Percentiles rank a stretch among this genome's conserved stretches.
phyloP scores from a whole-genome alignment of 2,888 invertebrate species.

The Pterostichus madidus region DNA sequence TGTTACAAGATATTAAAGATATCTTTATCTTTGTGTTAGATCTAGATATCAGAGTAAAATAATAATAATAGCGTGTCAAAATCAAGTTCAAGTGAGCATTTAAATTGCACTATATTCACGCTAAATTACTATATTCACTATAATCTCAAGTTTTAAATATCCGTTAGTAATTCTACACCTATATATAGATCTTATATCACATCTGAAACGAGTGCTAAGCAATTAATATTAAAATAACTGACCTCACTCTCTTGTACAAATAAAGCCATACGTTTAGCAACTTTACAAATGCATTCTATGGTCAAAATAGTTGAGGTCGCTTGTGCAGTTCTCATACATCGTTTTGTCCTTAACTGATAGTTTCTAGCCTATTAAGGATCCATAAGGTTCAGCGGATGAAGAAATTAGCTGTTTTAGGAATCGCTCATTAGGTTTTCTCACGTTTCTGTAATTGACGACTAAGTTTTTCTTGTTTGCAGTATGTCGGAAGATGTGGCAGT shows the following conservation, averaged over 20 bases:
- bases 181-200: conserved; percentile 52
- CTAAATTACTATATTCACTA: conserved; percentile 10
- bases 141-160: conserved; percentile 34
- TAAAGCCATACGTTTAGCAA: conserved; percentile 21
- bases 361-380: conserved; percentile 25
- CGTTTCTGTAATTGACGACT: conserved; percentile 34
- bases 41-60: too few species aligned
- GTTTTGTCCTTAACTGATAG: conserved; percentile 13
- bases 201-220: background rate
- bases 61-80: conserved; percentile 18
- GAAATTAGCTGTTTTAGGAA: conserved; percentile 40
- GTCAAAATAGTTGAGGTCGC: conserved; percentile 29
- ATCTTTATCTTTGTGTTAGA: too few species aligned
- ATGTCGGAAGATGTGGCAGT: conserved; percentile 2
- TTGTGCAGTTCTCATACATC: conserved; percentile 31
- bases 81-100: conserved; percentile 28
- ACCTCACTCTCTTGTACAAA: conserved; percentile 36
- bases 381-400: conserved; percentile 18
- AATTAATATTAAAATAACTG: conserved; percentile 44
- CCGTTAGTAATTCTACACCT: conserved; percentile 20
- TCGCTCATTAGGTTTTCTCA: conserved; percentile 24
- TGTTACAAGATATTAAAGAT: too few species aligned
- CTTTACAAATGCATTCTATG: background rate
- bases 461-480: background rate
- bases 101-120: conserved; percentile 6